phyloP scores from a whole-genome alignment of 2,113 vertebrate species.

The Neotoma lepida region DNA sequence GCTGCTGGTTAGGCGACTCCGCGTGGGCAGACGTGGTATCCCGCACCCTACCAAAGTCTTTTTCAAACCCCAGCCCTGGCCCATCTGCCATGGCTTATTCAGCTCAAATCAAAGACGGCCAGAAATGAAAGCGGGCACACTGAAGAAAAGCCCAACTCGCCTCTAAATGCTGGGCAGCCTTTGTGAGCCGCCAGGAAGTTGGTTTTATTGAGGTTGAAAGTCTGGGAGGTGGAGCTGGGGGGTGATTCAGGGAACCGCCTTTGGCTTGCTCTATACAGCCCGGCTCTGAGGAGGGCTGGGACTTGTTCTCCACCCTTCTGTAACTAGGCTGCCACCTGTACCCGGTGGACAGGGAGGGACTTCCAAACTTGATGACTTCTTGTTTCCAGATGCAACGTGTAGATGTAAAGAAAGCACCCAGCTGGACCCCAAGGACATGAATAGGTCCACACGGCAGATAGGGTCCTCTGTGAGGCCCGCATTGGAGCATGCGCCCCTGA shows the following conservation, averaged over 20 bases:
- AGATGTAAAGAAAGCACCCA: background rate
- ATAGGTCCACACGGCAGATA: background rate
- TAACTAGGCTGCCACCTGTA: background rate
- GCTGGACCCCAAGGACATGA: background rate
- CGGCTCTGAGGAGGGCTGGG: background rate
- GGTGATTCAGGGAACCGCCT: conserved; percentile 58
- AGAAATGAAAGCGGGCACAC: conserved; percentile 65
- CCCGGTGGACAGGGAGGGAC: background rate
- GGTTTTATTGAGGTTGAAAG: conserved; percentile 61
- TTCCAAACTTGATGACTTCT: background rate
- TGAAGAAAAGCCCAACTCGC: background rate
- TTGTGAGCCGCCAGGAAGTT: conserved; percentile 57
- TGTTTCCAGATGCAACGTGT: background rate
- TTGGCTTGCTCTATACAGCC: conserved; percentile 36
- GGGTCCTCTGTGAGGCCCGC: rapidly evolving
- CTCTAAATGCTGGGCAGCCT: conserved; percentile 61
- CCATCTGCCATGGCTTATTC: conserved; percentile 51
- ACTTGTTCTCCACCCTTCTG: background rate
- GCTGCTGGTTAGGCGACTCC: conserved; percentile 19
- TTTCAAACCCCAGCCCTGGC: conserved; percentile 45
- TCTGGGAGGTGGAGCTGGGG: conserved; percentile 57
- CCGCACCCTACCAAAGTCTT: conserved; percentile 57
- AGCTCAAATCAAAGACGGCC: background rate
- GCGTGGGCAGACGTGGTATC: conserved; percentile 36
- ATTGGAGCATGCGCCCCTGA: background rate